Conservation (phyloP, 2,113 vertebrate genomes). For the Hemiscyllium ocellatum region DNA sequence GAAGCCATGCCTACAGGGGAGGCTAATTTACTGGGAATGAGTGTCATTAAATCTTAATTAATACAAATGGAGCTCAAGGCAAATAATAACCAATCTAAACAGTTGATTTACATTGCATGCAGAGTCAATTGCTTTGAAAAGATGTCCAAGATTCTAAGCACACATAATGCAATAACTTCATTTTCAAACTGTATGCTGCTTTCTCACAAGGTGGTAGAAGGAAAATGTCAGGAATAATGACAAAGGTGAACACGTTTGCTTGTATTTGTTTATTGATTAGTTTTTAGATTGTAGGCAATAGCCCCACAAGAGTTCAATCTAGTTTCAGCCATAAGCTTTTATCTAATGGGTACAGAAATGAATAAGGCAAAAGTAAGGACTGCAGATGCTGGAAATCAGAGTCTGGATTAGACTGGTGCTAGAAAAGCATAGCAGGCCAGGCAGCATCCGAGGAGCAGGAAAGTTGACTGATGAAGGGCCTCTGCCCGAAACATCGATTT, state of each 20-base stretch:
- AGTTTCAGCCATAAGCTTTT: neutral
- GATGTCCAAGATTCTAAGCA: neutral
- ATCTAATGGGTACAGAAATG: neutral
- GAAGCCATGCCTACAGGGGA: neutral
- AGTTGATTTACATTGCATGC: neutral
- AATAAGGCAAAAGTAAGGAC: neutral
- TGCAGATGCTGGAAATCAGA: too few species aligned
- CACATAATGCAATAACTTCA: neutral
- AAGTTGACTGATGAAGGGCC: too few species aligned
- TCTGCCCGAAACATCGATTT: too few species aligned
- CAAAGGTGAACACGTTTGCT: neutral
- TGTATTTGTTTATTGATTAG: neutral
- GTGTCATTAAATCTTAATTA: slow-evolving; percentile 8
- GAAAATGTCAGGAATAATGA: neutral
- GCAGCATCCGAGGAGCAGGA: too few species aligned
- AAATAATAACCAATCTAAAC: neutral
- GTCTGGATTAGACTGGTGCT: too few species aligned
- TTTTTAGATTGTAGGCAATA: neutral
- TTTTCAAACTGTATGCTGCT: neutral
- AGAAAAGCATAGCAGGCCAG: too few species aligned
- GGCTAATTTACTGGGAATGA: neutral
- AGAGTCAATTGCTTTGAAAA: slow-evolving; percentile 8
- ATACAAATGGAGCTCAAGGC: neutral
- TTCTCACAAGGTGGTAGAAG: neutral
- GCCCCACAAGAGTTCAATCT: neutral